Percentiles rank a stretch among this genome's conserved stretches.
Evolutionary conservation across 2,113 vertebrate species (phyloP).

Genomic region (Pandion haliaetus): DNA sequence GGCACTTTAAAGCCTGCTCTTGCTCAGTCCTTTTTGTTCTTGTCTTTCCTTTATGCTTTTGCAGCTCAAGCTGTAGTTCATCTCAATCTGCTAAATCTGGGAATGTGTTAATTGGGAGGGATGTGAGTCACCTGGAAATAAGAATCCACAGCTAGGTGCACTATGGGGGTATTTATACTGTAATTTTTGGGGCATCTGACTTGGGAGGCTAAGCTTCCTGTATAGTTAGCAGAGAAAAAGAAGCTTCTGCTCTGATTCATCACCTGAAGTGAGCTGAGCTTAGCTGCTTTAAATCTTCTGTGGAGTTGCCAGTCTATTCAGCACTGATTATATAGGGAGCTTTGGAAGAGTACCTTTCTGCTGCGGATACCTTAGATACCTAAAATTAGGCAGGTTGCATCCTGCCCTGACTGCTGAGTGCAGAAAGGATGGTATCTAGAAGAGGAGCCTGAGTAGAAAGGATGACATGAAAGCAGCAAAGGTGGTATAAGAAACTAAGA

Average conservation of each 20-base stretch:
- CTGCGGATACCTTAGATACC: neutral
- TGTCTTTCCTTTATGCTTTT: neutral
- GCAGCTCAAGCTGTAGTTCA: neutral
- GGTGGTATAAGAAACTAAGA: neutral
- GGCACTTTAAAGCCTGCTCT: neutral
- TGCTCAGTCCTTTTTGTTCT: neutral
- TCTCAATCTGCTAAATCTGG: neutral
- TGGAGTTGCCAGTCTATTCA: neutral
- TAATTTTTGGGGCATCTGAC: neutral
- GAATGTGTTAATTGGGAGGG: slow-evolving; percentile 9
- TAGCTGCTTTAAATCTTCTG: neutral
- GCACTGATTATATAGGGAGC: neutral
- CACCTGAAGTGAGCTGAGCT: neutral
- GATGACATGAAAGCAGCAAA: neutral
- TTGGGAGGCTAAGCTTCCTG: neutral
- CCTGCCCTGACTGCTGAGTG: neutral
- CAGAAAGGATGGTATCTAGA: neutral
- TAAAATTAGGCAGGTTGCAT: neutral
- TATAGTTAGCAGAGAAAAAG: neutral
- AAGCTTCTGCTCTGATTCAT: neutral
- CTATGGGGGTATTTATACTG: neutral
- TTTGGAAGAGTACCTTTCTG: neutral
- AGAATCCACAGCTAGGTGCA: neutral
- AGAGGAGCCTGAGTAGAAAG: neutral
- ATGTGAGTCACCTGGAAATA: neutral